phyloP scores from a whole-genome alignment of 1,140 invertebrate genomes.

The Carposina sasakii region DNA sequence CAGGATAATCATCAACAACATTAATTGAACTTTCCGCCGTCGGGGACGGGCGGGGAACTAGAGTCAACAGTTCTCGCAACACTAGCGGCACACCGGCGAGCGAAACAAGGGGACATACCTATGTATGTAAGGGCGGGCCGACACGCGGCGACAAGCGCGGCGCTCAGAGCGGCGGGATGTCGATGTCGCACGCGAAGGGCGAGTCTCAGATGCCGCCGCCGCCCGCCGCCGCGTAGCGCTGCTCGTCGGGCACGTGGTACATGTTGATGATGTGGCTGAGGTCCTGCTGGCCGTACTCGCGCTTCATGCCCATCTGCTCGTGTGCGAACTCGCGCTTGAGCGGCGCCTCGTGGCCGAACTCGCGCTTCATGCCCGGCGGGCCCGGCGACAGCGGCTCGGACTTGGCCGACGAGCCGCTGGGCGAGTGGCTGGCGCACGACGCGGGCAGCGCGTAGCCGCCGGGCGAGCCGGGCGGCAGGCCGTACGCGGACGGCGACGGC shows the following conservation, averaged over 20 bases:
- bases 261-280: conserved; percentile 77
- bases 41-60: conserved; percentile 37
- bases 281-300: conserved; percentile 78
- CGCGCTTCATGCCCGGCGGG: conserved; percentile 78
- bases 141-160: conserved; percentile 42
- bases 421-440: conserved; percentile 82
- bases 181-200: conserved; percentile 73
- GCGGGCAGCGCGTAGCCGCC: conserved; percentile 76
- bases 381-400: conserved; percentile 86
- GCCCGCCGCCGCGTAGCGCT: conserved; percentile 61
- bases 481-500: conserved; percentile 78
- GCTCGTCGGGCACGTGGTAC: conserved; percentile 75
- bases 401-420: conserved; percentile 86
- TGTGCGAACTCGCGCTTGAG: conserved; percentile 84
- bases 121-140: conserved; percentile 51
- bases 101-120: conserved; percentile 65
- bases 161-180: conserved; percentile 72
- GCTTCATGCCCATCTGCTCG: conserved; percentile 76
- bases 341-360: conserved; percentile 79
- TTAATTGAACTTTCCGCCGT: conserved; percentile 54
- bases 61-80: conserved; percentile 55
- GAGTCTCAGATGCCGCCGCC: conserved; percentile 73
- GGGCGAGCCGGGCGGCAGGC: conserved; percentile 77
- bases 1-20: conserved; percentile 65
- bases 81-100: conserved; percentile 43